These are phyloP conservation scores for Mastomys coucha DNA, from an alignment of 2,113 vertebrate species.

Conservation along the genomic window DNA sequence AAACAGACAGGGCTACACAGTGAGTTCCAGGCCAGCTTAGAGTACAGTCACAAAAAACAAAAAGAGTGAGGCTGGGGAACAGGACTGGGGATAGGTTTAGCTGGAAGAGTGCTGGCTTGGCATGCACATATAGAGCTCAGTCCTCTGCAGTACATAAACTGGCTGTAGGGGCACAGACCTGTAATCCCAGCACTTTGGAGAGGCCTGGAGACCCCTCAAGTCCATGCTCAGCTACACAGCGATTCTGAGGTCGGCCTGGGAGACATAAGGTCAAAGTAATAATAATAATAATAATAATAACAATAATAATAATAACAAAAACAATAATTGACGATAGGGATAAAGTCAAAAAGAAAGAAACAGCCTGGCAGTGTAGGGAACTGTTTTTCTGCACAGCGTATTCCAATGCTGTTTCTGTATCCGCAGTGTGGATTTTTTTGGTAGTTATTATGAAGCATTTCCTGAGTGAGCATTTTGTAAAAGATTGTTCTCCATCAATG, in stretches of 20 bases:
- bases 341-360: neutral
- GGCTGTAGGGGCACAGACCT: neutral
- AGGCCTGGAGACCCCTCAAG: neutral
- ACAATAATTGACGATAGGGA: neutral
- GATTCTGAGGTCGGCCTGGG: neutral
- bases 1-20: neutral
- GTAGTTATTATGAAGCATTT: too few species aligned
- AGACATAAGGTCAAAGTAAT: neutral
- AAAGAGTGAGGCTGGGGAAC: neutral
- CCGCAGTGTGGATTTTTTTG: too few species aligned
- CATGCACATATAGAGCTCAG: neutral
- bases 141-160: neutral
- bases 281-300: neutral
- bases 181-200: neutral
- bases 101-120: neutral
- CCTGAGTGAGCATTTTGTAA: too few species aligned
- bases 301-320: neutral
- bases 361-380: too few species aligned
- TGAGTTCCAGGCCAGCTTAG: neutral
- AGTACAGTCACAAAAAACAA: neutral
- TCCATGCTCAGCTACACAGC: neutral
- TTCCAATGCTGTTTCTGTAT: too few species aligned
- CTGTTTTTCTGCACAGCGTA: too few species aligned
- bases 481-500: too few species aligned
- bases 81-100: neutral